phyloP scores from a whole-genome alignment of 2,888 invertebrate species.

The Parelbella ahira region DNA sequence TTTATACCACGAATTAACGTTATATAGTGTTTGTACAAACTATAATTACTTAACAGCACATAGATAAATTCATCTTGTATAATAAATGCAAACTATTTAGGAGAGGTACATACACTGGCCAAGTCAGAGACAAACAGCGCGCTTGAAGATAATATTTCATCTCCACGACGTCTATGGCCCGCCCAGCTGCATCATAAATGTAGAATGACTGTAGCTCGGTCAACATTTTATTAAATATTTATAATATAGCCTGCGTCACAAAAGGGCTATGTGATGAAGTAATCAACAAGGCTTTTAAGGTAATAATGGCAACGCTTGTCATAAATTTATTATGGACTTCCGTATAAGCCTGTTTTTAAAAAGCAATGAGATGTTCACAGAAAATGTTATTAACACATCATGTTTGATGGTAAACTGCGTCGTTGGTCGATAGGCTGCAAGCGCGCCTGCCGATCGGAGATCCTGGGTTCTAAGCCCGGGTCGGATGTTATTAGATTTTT shows the following conservation, averaged over 20 bases:
- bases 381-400: too few relatives aligned
- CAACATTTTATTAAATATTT: constrained; percentile 21
- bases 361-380: not conserved
- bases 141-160: constrained; percentile 39
- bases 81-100: constrained; percentile 17
- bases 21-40: too few relatives aligned
- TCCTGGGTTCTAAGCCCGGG: too few relatives aligned
- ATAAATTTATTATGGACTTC: constrained; percentile 7
- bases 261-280: constrained; percentile 14
- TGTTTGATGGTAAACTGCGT: too few relatives aligned
- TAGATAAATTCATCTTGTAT: too few relatives aligned
- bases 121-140: constrained; percentile 37
- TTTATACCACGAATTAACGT: too few relatives aligned
- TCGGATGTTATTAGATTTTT: too few relatives aligned
- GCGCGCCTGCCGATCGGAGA: too few relatives aligned
- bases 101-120: constrained; percentile 33
- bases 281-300: constrained; percentile 11
- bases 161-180: constrained; percentile 37
- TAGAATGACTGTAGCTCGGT: constrained; percentile 25
- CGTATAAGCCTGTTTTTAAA: not conserved
- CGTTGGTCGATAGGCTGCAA: too few relatives aligned
- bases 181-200: constrained; percentile 35
- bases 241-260: constrained; percentile 7
- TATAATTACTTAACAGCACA: too few relatives aligned
- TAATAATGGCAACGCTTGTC: not conserved